These are phyloP conservation scores for Pogonus chalceus DNA, from an alignment of 1,140 invertebrate genomes.

Conservation along the genomic window DNA sequence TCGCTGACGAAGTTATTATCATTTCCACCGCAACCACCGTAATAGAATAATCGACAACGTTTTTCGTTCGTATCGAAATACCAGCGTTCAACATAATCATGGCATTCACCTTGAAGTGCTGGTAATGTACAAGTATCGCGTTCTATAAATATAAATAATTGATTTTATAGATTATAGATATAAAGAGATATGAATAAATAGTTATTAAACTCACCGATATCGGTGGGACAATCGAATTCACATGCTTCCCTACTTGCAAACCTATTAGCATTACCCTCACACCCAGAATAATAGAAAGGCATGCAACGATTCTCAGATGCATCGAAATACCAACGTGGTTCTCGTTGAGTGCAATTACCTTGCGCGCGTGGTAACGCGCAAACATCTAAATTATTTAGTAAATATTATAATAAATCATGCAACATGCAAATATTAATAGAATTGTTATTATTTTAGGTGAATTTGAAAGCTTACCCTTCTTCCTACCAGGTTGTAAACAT, in stretches of 20 bases:
- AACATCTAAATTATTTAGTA: too few species aligned
- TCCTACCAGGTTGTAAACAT: conserved; percentile 60
- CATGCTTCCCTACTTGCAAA: conserved; percentile 71
- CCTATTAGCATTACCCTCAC: conserved; percentile 81
- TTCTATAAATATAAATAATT: conserved; percentile 36
- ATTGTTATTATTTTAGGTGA: too few species aligned
- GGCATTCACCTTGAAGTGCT: conserved; percentile 66
- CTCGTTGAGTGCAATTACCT: conserved; percentile 70
- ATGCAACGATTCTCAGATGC: conserved; percentile 73
- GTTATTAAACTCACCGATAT: conserved; percentile 55
- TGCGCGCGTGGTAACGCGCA: conserved; percentile 68
- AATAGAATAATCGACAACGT: conserved; percentile 66
- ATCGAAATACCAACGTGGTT: conserved; percentile 81
- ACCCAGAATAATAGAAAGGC: conserved; percentile 92
- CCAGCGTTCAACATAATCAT: conserved; percentile 66
- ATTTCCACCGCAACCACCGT: conserved; percentile 73
- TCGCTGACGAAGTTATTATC: conserved; percentile 66
- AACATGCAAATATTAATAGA: too few species aligned
- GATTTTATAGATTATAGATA: not conserved
- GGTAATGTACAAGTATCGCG: conserved; percentile 67
- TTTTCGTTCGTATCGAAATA: conserved; percentile 69
- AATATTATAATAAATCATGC: too few species aligned
- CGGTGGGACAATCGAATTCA: conserved; percentile 65
- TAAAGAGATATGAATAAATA: too few species aligned
- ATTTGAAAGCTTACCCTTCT: conserved; percentile 53